Percentiles rank a stretch among this genome's conserved stretches.
These are phyloP conservation scores for Drosophila setifemur DNA, from an alignment of 1,140 invertebrate species.

Conservation along the genomic window DNA sequence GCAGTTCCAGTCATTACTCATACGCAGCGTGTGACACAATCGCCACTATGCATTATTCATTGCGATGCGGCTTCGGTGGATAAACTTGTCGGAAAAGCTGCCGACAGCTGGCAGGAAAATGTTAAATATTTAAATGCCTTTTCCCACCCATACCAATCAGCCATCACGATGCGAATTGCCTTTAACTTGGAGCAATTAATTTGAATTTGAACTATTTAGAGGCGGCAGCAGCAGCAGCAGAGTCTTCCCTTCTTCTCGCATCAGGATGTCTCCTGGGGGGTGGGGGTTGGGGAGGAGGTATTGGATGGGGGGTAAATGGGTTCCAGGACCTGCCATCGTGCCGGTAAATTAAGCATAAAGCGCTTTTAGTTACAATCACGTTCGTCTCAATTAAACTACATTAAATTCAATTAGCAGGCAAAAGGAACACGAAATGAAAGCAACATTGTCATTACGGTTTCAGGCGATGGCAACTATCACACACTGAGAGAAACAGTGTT, in stretches of 20 bases:
- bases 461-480: slow-evolving; percentile 18
- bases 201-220: slow-evolving; percentile 69
- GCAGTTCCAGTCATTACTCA: slow-evolving; percentile 67
- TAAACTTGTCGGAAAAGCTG: slow-evolving; percentile 63
- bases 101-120: slow-evolving; percentile 63
- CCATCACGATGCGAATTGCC: slow-evolving; percentile 43
- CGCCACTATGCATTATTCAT: slow-evolving; percentile 70
- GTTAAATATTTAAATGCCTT: slow-evolving; percentile 71
- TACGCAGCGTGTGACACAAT: slow-evolving; percentile 70
- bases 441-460: slow-evolving; percentile 75
- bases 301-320: neutral
- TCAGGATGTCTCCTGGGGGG: slow-evolving; percentile 6
- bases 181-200: slow-evolving; percentile 70
- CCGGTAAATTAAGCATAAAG: slow-evolving; percentile 79
- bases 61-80: slow-evolving; percentile 41
- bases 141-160: neutral
- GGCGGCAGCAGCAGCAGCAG: slow-evolving; percentile 48
- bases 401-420: slow-evolving; percentile 79
- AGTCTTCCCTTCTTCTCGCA: too few species aligned
- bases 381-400: slow-evolving; percentile 82
- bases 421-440: slow-evolving; percentile 58
- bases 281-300: too few species aligned
- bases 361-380: slow-evolving; percentile 80
- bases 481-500: neutral
- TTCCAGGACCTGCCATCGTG: slow-evolving; percentile 28